Percentiles rank a stretch among this genome's conserved stretches.
Conservation (phyloP, 2,113 vertebrate species). For the Gyps fulvus region DNA sequence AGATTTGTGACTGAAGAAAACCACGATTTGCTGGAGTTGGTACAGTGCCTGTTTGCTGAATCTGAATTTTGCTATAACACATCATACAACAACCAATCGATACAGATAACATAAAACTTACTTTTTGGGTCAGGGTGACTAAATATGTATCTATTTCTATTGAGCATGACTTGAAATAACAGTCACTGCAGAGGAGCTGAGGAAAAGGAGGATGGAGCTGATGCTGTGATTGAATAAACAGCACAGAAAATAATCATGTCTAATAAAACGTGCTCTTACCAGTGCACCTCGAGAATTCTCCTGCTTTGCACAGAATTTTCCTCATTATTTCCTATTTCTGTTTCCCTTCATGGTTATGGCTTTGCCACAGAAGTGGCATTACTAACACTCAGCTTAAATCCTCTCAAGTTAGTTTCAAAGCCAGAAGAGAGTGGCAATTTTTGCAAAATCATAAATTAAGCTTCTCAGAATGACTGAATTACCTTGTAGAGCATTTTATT, state of each 20-base stretch:
- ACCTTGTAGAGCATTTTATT: neutral
- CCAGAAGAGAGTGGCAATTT: neutral
- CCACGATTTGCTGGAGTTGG: neutral
- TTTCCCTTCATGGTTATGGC: neutral
- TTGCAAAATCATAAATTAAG: neutral
- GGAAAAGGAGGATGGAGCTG: neutral
- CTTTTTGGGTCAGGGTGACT: neutral
- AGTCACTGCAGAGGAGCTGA: neutral
- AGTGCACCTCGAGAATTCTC: constrained; percentile 12
- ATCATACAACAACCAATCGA: fast-evolving
- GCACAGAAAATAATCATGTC: neutral
- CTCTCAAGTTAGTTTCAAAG: neutral
- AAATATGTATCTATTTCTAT: neutral
- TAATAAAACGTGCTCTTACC: constrained; percentile 22
- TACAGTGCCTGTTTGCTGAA: neutral
- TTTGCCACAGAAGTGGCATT: constrained; percentile 3
- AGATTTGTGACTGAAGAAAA: neutral
- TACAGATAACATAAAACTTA: neutral
- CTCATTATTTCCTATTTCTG: constrained; percentile 17
- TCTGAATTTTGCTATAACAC: neutral
- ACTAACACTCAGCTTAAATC: neutral
- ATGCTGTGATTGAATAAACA: constrained; percentile 13
- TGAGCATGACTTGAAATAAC: neutral
- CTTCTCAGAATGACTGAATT: neutral
- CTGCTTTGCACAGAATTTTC: neutral